Evolutionary conservation across 2,888 invertebrate species (phyloP).

Genomic region (Encarsia formosa): DNA sequence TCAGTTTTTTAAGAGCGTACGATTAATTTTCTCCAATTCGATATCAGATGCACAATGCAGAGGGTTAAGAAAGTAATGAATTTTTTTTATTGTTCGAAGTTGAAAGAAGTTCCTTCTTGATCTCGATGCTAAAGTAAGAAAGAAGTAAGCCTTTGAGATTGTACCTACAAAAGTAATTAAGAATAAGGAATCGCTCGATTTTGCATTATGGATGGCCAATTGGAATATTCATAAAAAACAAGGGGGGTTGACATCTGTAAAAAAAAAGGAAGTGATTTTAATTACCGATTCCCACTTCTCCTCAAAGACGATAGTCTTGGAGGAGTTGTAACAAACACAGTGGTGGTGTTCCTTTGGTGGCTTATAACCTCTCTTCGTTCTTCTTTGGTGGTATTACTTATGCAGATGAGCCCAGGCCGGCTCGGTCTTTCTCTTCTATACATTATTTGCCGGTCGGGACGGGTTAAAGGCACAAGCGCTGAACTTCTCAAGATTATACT

Average conservation of each 20-base stretch:
- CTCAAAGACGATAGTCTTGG: conserved; percentile 30
- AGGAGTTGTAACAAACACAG: conserved; percentile 44
- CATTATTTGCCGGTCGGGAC: conserved; percentile 41
- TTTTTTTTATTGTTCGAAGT: too few species aligned
- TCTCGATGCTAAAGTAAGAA: too few species aligned
- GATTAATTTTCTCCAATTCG: too few species aligned
- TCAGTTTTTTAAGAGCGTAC: too few species aligned
- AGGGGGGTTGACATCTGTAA: not conserved
- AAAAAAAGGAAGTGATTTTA: conserved; percentile 25
- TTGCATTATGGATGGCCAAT: conserved; percentile 27
- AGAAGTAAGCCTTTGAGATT: too few species aligned
- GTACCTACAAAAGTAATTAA: conserved; percentile 25
- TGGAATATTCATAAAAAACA: conserved; percentile 29
- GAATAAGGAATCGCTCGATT: conserved; percentile 4
- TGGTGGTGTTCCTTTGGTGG: conserved; percentile 45
- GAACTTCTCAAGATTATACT: conserved; percentile 36
- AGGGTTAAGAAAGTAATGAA: too few species aligned
- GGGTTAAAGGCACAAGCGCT: conserved; percentile 12
- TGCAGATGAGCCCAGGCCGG: conserved; percentile 50
- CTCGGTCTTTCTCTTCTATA: conserved; percentile 48
- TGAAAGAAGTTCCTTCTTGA: too few species aligned
- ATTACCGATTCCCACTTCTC: conserved; percentile 35
- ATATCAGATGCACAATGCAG: too few species aligned
- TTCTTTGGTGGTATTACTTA: conserved; percentile 49
- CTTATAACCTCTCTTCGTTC: conserved; percentile 22